Percentiles rank a stretch among this genome's conserved stretches.
Evolutionary conservation across 2,113 vertebrate genomes (phyloP).

Genomic region (Myrmophylax atrothorax): DNA sequence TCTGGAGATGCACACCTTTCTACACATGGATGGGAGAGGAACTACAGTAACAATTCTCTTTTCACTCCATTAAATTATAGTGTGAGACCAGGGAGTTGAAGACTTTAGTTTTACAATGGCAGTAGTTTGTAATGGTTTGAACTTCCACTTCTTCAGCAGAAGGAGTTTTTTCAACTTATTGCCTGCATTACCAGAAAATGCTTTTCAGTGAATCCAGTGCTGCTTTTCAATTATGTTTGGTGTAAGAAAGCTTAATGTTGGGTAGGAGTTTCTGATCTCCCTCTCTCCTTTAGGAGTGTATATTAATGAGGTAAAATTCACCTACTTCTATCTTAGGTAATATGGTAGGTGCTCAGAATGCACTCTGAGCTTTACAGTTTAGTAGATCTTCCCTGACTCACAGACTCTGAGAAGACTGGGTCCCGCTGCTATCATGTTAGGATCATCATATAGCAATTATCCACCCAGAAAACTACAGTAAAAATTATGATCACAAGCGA

Average conservation of each 20-base stretch:
- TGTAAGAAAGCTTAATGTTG: not conserved
- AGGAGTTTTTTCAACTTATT: not conserved
- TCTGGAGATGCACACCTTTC: not conserved
- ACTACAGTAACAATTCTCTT: not conserved
- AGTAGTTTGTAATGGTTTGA: not conserved
- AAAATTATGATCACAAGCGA: not conserved
- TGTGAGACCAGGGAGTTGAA: not conserved
- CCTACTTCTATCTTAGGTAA: not conserved
- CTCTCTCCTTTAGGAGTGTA: not conserved
- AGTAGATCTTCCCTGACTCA: not conserved
- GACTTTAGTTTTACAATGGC: not conserved
- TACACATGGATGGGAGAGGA: not conserved
- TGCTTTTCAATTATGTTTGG: not conserved
- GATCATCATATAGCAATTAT: not conserved
- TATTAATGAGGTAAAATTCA: not conserved
- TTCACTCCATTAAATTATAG: not conserved
- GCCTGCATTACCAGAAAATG: not conserved
- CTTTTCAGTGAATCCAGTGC: not conserved
- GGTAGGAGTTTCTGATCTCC: not conserved
- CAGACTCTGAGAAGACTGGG: not conserved
- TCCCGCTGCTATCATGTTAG: not conserved
- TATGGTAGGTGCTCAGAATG: not conserved
- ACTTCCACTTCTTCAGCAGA: not conserved
- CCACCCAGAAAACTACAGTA: not conserved
- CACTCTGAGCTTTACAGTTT: not conserved